Evolutionary conservation across 2,113 vertebrate species (phyloP), one percentile per base, ranked within the genome.

Genomic region (Accipiter cooperii): DNA sequence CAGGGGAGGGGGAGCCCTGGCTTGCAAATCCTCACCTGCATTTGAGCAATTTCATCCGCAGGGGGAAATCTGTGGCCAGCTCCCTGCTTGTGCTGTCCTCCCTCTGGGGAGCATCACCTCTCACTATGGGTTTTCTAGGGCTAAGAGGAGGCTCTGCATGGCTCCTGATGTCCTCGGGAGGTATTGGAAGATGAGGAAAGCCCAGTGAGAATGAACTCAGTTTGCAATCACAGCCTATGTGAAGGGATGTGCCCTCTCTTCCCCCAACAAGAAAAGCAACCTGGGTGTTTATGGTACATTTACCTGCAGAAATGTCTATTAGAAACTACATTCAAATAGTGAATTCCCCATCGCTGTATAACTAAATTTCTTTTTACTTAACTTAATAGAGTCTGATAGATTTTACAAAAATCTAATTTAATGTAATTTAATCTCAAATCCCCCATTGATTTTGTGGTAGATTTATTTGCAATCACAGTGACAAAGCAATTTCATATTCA

Each of bases 321-420:
- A 96, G 87, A n/a, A 81, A 12, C 65, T 57, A 46, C 44, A 54
- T 51, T 61, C 78, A 49, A 76, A 40, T 0, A 33, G 28, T 1
- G 8, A 95, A 92, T 89, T 82, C 94, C 80, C 95, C 52, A 76
- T 13, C 1, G 11, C 87, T n/a, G 38, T 46, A 84, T 46, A 96
- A 96, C 73, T 42, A 61, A 65, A 73, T 65, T 85, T 52, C 77
- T 60, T 79, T 68, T 63, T 57, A 79, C 87, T 68, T 54, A 47
- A 78, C 80, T 81, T 96, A 82, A 93, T 94, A 90, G 61, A 94
- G 61, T 13, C 90, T 73, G 90, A 91, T 91, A 31, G 90, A 89
- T 94, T 84, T 82, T 86, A 91, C 73, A 82, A 57, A 89, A 95
- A 93, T 68, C 89, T 93, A 91, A 96, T 91, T 84, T 75, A 42